Conservation (phyloP, 2,888 invertebrate species). For the Drosophila affinis region DNA sequence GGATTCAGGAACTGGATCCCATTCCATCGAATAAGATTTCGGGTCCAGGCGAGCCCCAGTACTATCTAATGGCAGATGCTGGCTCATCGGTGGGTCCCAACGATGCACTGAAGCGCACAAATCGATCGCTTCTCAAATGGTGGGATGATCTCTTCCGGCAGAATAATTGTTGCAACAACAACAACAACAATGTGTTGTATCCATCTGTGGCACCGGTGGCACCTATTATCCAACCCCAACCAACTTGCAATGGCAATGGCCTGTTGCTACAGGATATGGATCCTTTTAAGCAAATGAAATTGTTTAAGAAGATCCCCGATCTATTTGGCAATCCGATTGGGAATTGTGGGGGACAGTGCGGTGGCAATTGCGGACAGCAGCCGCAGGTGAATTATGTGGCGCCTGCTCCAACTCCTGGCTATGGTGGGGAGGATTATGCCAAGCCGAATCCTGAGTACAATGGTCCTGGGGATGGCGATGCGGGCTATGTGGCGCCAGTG, state of each 20-base stretch:
- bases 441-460: constrained; percentile 53
- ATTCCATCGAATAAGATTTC: constrained; percentile 39
- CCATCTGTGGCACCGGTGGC: constrained; percentile 4
- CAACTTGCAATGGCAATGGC: constrained; percentile 49
- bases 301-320: constrained; percentile 57
- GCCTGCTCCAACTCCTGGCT: constrained; percentile 39
- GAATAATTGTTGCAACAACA: constrained; percentile 56
- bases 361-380: constrained; percentile 26
- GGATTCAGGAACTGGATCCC: not conserved
- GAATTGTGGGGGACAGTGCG: constrained; percentile 30
- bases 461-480: constrained; percentile 64
- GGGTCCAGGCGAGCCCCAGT: constrained; percentile 58
- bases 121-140: constrained; percentile 73
- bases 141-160: constrained; percentile 63
- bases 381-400: constrained; percentile 39
- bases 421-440: constrained; percentile 40
- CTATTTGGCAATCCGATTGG: constrained; percentile 42
- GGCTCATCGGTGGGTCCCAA: constrained; percentile 63
- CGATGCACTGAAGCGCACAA: constrained; percentile 61
- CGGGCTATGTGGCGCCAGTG: constrained; percentile 48
- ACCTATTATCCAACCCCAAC: not conserved
- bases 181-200: constrained; percentile 38
- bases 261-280: constrained; percentile 50
- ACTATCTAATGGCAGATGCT: constrained; percentile 67
- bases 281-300: constrained; percentile 64